Evolutionary conservation across 92 coral and sea anemone genomes (phyloP).

Genomic region (Porites divaricata): DNA sequence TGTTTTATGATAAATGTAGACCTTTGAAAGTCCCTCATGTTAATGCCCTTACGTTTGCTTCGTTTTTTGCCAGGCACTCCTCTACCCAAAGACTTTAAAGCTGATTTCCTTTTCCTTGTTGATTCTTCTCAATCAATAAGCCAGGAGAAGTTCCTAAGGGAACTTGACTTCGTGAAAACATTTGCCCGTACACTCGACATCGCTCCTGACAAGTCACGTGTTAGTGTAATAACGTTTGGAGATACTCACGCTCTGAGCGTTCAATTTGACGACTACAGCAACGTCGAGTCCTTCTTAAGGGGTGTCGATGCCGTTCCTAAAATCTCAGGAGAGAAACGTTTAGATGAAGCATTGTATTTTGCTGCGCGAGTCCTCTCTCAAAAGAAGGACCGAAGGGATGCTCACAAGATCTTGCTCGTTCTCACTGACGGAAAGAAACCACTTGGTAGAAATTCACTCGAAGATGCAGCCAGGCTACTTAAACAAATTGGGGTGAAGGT

Average conservation of each 20-base stretch:
- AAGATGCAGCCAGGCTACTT: constrained; percentile 66
- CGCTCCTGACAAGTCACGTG: constrained; percentile 73
- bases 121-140: constrained; percentile 77
- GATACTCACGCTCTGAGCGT: constrained; percentile 56
- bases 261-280: constrained; percentile 65
- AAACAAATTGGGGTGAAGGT: constrained; percentile 65
- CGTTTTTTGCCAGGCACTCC: not conserved
- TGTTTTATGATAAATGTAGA: too few species aligned
- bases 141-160: constrained; percentile 59
- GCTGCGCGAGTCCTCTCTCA: constrained; percentile 66
- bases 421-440: constrained; percentile 70
- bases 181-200: constrained; percentile 61
- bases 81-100: constrained; percentile 44
- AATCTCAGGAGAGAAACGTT: constrained; percentile 62
- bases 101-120: constrained; percentile 72
- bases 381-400: constrained; percentile 49
- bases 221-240: constrained; percentile 74
- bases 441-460: constrained; percentile 70
- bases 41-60: too few species aligned
- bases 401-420: constrained; percentile 67
- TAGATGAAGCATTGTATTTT: constrained; percentile 61
- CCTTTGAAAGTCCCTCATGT: too few species aligned
- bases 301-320: constrained; percentile 65
- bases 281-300: constrained; percentile 46
- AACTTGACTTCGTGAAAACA: constrained; percentile 79